phyloP scores from a whole-genome alignment of 2,888 invertebrate genomes.

The Noctua comes region DNA sequence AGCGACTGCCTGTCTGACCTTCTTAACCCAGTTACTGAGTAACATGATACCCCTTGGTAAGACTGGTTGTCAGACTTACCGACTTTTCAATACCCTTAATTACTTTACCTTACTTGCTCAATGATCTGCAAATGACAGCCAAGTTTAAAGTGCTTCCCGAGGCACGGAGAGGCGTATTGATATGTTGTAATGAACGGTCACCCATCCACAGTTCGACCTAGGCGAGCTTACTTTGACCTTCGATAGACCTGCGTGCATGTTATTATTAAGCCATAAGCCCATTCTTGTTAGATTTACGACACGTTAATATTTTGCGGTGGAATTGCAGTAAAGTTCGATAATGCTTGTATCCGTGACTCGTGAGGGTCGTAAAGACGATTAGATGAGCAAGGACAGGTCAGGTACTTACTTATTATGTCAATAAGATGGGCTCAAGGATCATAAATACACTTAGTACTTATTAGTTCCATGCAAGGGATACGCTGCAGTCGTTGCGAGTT shows the following conservation, averaged over 20 bases:
- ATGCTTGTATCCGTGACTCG: not conserved
- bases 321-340: not conserved
- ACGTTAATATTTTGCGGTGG: conserved; percentile 8
- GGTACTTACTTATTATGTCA: not conserved
- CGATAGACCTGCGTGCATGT: not conserved
- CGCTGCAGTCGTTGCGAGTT: too few species aligned
- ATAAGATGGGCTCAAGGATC: not conserved
- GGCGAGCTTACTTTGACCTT: not conserved
- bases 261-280: not conserved
- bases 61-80: not conserved
- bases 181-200: not conserved
- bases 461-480: not conserved
- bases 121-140: not conserved
- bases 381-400: not conserved
- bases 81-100: not conserved
- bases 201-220: not conserved
- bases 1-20: not conserved
- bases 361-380: not conserved
- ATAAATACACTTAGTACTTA: not conserved
- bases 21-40: too few species aligned
- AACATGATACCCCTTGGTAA: not conserved
- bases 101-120: not conserved
- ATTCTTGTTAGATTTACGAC: conserved; percentile 24
- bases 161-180: not conserved
- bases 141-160: not conserved